phyloP scores from a whole-genome alignment of 2,888 invertebrate genomes.

The Dolomedes plantarius region DNA sequence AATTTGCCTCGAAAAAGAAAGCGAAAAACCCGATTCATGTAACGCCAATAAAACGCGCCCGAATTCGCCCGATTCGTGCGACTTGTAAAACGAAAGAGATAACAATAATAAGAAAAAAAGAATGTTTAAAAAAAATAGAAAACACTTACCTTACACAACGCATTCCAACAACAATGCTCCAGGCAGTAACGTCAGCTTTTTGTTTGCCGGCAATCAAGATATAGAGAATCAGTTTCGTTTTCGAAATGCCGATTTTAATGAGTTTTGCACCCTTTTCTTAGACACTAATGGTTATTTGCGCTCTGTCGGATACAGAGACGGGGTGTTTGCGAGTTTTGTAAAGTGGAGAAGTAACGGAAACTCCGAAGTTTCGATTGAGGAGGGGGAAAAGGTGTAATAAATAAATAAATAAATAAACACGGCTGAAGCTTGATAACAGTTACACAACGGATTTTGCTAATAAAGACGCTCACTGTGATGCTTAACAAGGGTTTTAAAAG shows the following conservation, averaged over 20 bases:
- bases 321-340: not conserved
- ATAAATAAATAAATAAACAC: not conserved
- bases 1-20: too few relatives aligned
- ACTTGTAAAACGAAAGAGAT: too few relatives aligned
- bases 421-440: not conserved
- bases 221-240: not conserved
- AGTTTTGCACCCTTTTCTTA: slow-evolving; percentile 20
- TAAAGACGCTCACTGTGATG: not conserved
- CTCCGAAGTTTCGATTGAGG: not conserved
- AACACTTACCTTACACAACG: not conserved
- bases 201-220: not conserved
- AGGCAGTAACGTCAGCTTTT: not conserved
- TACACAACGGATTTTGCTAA: not conserved
- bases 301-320: slow-evolving; percentile 8
- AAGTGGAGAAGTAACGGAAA: not conserved
- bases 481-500: too few relatives aligned
- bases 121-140: not conserved
- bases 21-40: too few relatives aligned
- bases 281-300: slow-evolving; percentile 29
- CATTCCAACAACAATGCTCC: not conserved
- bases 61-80: too few relatives aligned
- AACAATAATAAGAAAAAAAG: not conserved
- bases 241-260: slow-evolving; percentile 29
- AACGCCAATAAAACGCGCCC: not conserved
- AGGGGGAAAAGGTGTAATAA: not conserved